These are phyloP conservation scores for Amphipyra tragopoginis DNA, from an alignment of 2,888 invertebrate species.

Conservation along the genomic window DNA sequence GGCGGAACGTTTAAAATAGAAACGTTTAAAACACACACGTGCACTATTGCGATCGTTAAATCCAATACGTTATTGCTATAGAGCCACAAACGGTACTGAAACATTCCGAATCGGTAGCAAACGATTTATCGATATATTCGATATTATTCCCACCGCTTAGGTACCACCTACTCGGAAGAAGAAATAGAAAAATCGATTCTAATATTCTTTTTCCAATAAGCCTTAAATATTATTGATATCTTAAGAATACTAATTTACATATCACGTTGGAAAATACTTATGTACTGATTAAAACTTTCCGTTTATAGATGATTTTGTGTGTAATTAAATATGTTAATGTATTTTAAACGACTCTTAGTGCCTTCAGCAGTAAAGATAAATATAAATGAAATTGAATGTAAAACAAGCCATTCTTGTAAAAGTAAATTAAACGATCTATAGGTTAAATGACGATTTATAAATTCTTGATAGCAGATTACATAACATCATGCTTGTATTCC, in stretches of 20 bases:
- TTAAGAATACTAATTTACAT: slow-evolving; percentile 39
- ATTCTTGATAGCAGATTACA: no score
- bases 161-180: background rate
- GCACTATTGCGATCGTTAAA: slow-evolving; percentile 50
- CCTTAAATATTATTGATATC: slow-evolving; percentile 3
- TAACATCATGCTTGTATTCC: no score
- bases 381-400: slow-evolving; percentile 15
- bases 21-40: slow-evolving; percentile 52
- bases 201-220: slow-evolving; percentile 21
- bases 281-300: slow-evolving; percentile 42
- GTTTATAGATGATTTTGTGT: slow-evolving; percentile 21
- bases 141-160: slow-evolving; percentile 8
- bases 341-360: background rate
- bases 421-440: slow-evolving; percentile 23
- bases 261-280: slow-evolving; percentile 23
- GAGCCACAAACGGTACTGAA: slow-evolving; percentile 42
- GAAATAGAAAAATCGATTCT: background rate
- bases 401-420: slow-evolving; percentile 8
- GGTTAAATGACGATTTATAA: background rate
- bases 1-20: slow-evolving; percentile 46
- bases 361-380: slow-evolving; percentile 29
- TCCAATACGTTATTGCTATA: slow-evolving; percentile 44
- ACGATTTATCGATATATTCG: slow-evolving; percentile 34
- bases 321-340: slow-evolving; percentile 55
- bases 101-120: slow-evolving; percentile 30